Percentiles rank a stretch among this genome's conserved stretches.
Evolutionary conservation across 2,113 vertebrate genomes (phyloP).

Genomic region (Rhipidura dahli): DNA sequence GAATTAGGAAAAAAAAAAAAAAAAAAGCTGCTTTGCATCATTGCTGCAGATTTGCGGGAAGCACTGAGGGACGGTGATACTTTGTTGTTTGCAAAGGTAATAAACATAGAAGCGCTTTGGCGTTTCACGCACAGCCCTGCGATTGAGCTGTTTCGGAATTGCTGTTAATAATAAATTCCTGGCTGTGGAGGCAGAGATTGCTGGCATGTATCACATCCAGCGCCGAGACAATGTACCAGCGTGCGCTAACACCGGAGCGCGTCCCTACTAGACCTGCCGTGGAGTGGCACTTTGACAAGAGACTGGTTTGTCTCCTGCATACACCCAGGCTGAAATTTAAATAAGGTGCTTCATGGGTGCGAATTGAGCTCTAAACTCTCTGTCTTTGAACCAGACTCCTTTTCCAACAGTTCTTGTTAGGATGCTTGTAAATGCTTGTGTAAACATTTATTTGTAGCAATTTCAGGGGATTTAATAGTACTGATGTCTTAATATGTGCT

Average conservation of each 20-base stretch:
- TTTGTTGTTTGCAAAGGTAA: constrained; percentile 42
- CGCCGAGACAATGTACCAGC: not conserved
- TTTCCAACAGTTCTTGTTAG: constrained; percentile 23
- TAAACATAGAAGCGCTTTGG: constrained; percentile 28
- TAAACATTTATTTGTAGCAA: not conserved
- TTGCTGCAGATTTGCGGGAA: constrained; percentile 63
- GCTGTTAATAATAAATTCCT: constrained; percentile 53
- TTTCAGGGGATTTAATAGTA: not conserved
- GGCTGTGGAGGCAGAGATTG: constrained; percentile 5
- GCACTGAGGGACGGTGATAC: constrained; percentile 19
- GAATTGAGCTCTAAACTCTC: constrained; percentile 41
- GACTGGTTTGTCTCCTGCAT: not conserved
- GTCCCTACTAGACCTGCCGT: not conserved
- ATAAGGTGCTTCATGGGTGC: constrained; percentile 40
- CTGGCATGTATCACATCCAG: constrained; percentile 12
- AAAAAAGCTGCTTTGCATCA: constrained; percentile 62
- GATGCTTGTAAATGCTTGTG: constrained; percentile 17
- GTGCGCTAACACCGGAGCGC: constrained; percentile 1
- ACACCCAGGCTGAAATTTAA: constrained; percentile 46
- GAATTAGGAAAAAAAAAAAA: constrained; percentile 36
- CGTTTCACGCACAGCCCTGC: not conserved
- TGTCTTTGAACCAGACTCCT: not conserved
- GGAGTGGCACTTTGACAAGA: constrained; percentile 20
- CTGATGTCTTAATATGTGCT: not conserved
- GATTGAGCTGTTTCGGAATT: constrained; percentile 56